phyloP scores from a whole-genome alignment of 2,797 vertebrate species.

The Rhinophrynus dorsalis region DNA sequence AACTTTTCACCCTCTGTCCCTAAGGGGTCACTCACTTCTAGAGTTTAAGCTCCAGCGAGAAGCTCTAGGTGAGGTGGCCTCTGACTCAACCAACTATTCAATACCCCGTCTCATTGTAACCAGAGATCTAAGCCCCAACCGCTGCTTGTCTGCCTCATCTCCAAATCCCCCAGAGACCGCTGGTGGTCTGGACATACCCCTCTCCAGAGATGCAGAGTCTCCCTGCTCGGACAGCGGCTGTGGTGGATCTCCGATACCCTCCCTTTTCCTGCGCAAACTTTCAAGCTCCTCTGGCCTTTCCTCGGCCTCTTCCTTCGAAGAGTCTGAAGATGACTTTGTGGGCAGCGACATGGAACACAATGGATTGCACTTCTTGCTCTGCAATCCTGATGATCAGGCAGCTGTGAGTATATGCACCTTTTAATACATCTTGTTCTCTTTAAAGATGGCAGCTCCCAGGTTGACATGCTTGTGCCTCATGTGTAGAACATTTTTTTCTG shows the following conservation, averaged over 20 bases:
- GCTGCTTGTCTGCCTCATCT: conserved; percentile 32
- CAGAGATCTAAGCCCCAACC: conserved; percentile 69
- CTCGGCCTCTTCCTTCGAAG: conserved; percentile 87
- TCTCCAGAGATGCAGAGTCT: conserved; percentile 68
- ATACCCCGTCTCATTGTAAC: conserved; percentile 88
- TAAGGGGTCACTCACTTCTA: background rate
- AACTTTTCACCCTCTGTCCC: background rate
- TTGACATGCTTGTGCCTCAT: too few relatives aligned
- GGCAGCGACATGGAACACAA: conserved; percentile 73
- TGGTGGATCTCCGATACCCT: conserved; percentile 75
- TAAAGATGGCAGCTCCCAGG: too few relatives aligned
- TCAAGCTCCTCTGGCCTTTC: conserved; percentile 80
- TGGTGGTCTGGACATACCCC: conserved; percentile 60
- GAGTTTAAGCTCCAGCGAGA: conserved; percentile 34
- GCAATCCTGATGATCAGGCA: conserved; percentile 68
- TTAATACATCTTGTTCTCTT: too few relatives aligned
- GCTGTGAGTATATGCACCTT: conserved; percentile 77
- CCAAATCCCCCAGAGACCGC: conserved; percentile 54
- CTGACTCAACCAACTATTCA: conserved; percentile 59
- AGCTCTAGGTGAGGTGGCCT: conserved; percentile 38
- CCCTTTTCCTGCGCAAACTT: conserved; percentile 72
- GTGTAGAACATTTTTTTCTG: too few relatives aligned
- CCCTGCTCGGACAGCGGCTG: conserved; percentile 81
- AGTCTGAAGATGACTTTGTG: conserved; percentile 85
- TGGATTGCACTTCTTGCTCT: conserved; percentile 64